Evolutionary conservation across 1,140 invertebrate species (phyloP), one percentile per base, ranked within the genome.

Genomic region (Drosophila malerkotliana): DNA sequence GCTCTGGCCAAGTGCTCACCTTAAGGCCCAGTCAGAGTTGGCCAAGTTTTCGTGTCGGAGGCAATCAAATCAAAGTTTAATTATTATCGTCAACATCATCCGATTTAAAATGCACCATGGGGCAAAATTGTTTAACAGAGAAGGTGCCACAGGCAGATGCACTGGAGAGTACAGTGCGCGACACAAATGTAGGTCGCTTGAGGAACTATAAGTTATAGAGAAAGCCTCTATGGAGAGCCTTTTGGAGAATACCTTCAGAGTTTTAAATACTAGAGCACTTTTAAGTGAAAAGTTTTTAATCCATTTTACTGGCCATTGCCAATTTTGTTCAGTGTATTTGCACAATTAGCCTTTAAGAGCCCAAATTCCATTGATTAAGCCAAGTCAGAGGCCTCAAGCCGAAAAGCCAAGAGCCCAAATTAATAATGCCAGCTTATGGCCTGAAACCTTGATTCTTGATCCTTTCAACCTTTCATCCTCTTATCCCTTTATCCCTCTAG

Each of bases 11-110:
- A 57, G 26, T 30, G 54, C 39, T 4, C 44, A 69, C 51, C 49
- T 64, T 47, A 52, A 64, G 59, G 49, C 51, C 30, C 28, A 37
- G 34, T 37, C 34, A n/a, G 66, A 56, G 49, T 68, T 68, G 61
- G 32, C 41, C 64, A 69, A 69, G 63, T 69, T 69, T 49, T 57
- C 67, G 63, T 69, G 67, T 69, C 44, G 41, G 32, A n/a, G 18
- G 63, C 32, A 69, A 69, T 69, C 41, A 49, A 69, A 69, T 69
- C 64, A 69, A 69, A 69, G 51, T 69, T 69, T 69, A 69, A 69
- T 68, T 69, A 69, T 69, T 69, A 69, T 69, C 67, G 66, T 69
- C 63, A 69, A 69, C 67, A 69, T 69, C 67, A 69, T 69, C 52
- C 64, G 67, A 69, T 69, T 69, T 69, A 57, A 57, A 69, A 69